Evolutionary conservation across 2,888 invertebrate genomes (phyloP).

Genomic region (Euphydryas editha): DNA sequence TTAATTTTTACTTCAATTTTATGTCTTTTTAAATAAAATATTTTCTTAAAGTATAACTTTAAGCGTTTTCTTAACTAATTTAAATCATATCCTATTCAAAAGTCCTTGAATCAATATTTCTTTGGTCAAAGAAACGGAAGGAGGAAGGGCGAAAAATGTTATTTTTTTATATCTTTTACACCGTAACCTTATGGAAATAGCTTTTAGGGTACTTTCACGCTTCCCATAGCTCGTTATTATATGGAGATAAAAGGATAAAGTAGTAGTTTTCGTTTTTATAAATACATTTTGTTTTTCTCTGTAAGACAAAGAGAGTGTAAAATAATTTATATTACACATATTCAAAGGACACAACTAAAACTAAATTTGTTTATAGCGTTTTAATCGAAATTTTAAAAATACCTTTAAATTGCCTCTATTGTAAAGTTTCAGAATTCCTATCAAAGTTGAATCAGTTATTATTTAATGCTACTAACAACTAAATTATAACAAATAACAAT

Average conservation of each 20-base stretch:
- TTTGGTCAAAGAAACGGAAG: not conserved
- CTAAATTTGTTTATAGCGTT: too few species aligned
- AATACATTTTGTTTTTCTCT: not conserved
- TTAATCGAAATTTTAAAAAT: too few species aligned
- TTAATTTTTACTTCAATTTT: too few species aligned
- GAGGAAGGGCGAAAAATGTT: conserved; percentile 11
- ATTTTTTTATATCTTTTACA: conserved; percentile 27
- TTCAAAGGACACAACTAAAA: too few species aligned
- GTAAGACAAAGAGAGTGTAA: not conserved
- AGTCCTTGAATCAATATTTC: not conserved
- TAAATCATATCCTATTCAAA: not conserved
- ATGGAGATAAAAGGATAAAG: conserved; percentile 28
- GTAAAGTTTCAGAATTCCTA: too few species aligned
- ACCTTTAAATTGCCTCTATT: too few species aligned
- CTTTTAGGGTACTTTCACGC: conserved; percentile 24
- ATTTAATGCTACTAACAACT: too few species aligned
- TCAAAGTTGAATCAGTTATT: too few species aligned
- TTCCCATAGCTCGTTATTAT: conserved; percentile 19
- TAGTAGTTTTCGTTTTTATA: conserved; percentile 13
- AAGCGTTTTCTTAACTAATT: not conserved
- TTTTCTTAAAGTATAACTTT: not conserved
- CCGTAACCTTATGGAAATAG: conserved; percentile 33
- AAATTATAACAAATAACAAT: too few species aligned
- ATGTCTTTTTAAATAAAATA: not conserved
- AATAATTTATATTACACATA: not conserved